Evolutionary conservation across 2,113 vertebrate species (phyloP).

Genomic region (Chunga burmeisteri): DNA sequence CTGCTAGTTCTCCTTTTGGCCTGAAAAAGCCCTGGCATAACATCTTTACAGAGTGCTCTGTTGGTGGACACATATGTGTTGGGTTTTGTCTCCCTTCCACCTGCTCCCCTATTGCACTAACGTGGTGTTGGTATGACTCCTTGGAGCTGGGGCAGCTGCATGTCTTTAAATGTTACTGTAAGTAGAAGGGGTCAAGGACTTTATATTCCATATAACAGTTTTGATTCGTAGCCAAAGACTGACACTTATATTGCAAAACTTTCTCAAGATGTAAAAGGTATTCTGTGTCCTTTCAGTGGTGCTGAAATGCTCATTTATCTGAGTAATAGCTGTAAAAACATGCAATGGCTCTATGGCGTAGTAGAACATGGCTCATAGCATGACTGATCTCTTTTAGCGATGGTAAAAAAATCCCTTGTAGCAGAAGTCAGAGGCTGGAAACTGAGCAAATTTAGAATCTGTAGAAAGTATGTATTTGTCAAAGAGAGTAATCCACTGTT

Average conservation of each 20-base stretch:
- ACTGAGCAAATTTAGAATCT: not conserved
- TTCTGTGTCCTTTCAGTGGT: not conserved
- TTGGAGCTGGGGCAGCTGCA: not conserved
- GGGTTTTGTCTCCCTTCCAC: not conserved
- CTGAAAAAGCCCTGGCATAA: not conserved
- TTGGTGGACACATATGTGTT: not conserved
- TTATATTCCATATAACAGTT: not conserved
- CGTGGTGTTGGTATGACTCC: not conserved
- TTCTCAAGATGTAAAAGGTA: not conserved
- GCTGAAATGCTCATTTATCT: not conserved
- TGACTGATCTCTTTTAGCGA: not conserved
- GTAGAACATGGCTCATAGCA: not conserved
- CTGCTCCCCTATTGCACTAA: not conserved
- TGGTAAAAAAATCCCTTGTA: not conserved
- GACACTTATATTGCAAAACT: not conserved
- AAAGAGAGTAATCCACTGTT: not conserved
- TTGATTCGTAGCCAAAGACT: not conserved
- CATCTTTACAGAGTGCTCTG: not conserved
- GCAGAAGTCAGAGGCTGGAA: not conserved
- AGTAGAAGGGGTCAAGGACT: not conserved
- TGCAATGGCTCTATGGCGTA: not conserved
- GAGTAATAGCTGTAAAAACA: not conserved
- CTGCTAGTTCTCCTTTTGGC: not conserved
- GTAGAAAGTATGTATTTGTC: not conserved
- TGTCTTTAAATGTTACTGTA: not conserved